Base-by-base conservation (phyloP, 2,888 invertebrate species). In the Calliphora vomitoria region DNA sequence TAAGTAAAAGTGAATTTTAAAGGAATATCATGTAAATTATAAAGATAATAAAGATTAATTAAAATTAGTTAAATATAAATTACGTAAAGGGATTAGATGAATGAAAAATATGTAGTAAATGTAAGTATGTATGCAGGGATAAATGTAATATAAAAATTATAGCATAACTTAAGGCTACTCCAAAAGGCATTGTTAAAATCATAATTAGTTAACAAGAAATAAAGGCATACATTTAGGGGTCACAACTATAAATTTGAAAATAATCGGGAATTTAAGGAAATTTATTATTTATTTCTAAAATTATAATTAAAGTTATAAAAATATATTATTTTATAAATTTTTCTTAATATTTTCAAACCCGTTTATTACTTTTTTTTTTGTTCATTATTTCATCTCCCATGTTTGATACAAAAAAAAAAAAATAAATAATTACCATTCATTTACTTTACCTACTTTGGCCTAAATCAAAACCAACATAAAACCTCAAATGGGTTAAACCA, bases 401-500 rank as follows among this genome's bases (percentile, higher is more conserved):
- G 8, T 41, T 41, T 10, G 11, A 10, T 44, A 44, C 6, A 6
- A 2, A 25, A 25, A 25, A 25, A 25, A 1, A 2, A 44, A 44
- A 8, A 55, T 8, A 20, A 20, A 8, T 20, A 55, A 47, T 31
- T 18, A 10, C 35, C 31, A 53, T 35, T 35, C 53, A 20, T 38
- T 71, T 55, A 18, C 38, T 6, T 4, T 13, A 55, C 10, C n/a
- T 64, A 76, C 18, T 76, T 35, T 20, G 62, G 20, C 75, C 75
- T 38, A 50, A 64, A 64, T 76, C 18, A 60, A n/a, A 60, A 74
- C 31, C 31, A 74, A 31, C 25, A 76, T 31, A 4, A 44, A 79
- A 31, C 58, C 44, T 58, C n/a, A 79, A 79, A 68, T 68, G 35
- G 68, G 78, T 79, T 79, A 69, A 79, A 69, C 44, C 66, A 78